Percentiles rank a stretch among this genome's conserved stretches.
These are phyloP conservation scores for Cebus imitator DNA, from an alignment of 2,113 vertebrate species.

Conservation along the genomic window DNA sequence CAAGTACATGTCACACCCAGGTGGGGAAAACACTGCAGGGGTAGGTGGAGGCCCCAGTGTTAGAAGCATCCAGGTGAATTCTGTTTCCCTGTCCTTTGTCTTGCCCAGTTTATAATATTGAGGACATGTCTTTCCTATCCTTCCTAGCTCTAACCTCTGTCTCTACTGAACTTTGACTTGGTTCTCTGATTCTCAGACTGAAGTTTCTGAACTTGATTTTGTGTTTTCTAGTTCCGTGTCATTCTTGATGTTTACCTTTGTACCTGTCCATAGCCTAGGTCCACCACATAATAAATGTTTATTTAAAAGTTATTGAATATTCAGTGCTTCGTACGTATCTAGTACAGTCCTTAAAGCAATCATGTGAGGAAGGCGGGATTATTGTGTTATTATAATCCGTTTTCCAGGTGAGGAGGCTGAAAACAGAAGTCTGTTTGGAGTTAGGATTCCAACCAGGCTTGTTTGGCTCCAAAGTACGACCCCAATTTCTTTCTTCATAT, in stretches of 20 bases:
- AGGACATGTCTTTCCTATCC: background rate
- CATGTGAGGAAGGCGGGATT: background rate
- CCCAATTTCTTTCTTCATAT: background rate
- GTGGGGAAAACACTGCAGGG: slow-evolving; percentile 33
- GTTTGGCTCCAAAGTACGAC: background rate
- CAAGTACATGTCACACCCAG: background rate
- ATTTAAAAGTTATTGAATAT: background rate
- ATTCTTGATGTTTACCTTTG: background rate
- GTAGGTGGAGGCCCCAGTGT: background rate
- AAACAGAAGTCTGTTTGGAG: background rate
- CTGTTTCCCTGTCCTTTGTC: background rate
- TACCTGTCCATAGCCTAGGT: background rate
- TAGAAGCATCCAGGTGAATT: background rate
- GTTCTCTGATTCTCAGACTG: background rate
- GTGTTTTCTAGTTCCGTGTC: background rate
- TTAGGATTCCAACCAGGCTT: background rate
- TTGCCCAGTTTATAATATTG: background rate
- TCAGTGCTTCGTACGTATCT: background rate
- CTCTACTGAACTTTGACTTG: background rate
- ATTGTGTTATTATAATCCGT: background rate
- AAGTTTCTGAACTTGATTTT: background rate
- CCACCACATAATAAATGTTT: background rate
- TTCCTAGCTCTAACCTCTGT: background rate
- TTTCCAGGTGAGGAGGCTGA: background rate
- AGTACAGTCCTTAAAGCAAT: background rate